Percentiles rank a stretch among this genome's conserved stretches.
phyloP scores from a whole-genome alignment of 2,797 vertebrate genomes.

The Tadarida brasiliensis region DNA sequence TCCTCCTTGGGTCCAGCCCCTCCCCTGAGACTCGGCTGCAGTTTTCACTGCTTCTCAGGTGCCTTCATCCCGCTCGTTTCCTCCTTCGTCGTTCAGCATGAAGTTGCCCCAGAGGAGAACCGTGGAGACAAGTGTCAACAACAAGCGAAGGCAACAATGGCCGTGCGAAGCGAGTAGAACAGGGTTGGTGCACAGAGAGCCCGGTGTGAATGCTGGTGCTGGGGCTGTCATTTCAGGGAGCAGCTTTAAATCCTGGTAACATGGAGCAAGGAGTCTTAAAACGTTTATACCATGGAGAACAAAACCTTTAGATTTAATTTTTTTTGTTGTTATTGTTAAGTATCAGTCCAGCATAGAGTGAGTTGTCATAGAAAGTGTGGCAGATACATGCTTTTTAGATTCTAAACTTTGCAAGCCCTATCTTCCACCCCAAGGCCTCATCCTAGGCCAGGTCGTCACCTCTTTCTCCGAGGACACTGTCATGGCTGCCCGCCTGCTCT shows the following conservation, averaged over 20 bases:
- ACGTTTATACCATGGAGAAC: neutral
- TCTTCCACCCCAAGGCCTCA: neutral
- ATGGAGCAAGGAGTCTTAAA: neutral
- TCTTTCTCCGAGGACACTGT: neutral
- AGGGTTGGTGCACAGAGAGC: neutral
- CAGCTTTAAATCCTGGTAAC: neutral
- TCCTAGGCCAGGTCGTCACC: neutral
- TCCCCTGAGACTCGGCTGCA: neutral
- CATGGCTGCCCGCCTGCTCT: neutral
- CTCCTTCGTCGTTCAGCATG: neutral
- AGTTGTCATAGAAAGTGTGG: neutral
- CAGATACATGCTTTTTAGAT: neutral
- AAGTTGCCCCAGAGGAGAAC: too few species aligned
- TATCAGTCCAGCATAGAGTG: neutral
- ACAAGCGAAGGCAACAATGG: neutral
- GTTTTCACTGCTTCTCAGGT: neutral
- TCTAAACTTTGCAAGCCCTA: neutral
- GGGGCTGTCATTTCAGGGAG: accelerated
- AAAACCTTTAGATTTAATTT: neutral
- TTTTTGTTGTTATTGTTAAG: neutral
- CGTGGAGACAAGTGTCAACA: neutral
- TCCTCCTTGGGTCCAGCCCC: neutral
- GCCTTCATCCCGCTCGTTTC: neutral
- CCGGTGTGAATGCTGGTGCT: neutral
- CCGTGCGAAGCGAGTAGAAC: too few species aligned